A percentile compares a stretch with the other conserved stretches of the same genome.
Conservation (phyloP, 2,888 invertebrate genomes). For the Alsophila aescularia region DNA sequence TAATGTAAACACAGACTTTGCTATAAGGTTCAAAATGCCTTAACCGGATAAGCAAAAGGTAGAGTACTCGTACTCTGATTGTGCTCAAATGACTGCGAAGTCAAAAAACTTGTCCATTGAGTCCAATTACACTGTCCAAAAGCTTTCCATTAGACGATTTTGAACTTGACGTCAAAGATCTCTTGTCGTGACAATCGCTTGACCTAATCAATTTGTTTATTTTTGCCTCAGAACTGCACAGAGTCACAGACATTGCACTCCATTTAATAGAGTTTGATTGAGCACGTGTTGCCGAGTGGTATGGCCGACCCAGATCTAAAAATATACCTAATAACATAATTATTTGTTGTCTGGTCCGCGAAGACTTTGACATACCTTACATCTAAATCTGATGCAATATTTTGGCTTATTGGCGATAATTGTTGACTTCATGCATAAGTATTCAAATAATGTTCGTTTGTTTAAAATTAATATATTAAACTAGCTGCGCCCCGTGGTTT, state of each 20-base stretch:
- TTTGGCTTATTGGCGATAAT: no score
- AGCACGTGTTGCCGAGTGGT: conserved; percentile 3
- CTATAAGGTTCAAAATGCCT: no score
- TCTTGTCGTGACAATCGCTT: conserved; percentile 5
- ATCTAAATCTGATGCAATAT: background rate
- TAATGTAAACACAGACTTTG: no score
- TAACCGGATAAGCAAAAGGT: no score
- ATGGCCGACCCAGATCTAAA: background rate
- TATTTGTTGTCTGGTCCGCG: no score
- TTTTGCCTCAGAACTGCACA: conserved; percentile 14
- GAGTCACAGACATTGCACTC: conserved; percentile 12
- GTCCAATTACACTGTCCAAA: background rate
- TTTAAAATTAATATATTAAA: no score
- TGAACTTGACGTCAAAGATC: conserved; percentile 14
- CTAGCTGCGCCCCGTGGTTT: no score
- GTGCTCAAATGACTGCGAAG: background rate
- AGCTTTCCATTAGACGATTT: conserved; percentile 5
- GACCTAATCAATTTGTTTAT: conserved; percentile 25
- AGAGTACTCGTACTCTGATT: background rate
- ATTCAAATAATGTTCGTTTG: no score
- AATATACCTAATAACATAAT: no score
- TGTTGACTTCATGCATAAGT: no score
- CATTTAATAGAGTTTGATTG: conserved; percentile 8
- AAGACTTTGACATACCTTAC: no score
- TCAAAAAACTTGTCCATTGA: no score